These are phyloP conservation scores for Exocentrus adspersus DNA, from an alignment of 2,888 invertebrate species.

Conservation along the genomic window DNA sequence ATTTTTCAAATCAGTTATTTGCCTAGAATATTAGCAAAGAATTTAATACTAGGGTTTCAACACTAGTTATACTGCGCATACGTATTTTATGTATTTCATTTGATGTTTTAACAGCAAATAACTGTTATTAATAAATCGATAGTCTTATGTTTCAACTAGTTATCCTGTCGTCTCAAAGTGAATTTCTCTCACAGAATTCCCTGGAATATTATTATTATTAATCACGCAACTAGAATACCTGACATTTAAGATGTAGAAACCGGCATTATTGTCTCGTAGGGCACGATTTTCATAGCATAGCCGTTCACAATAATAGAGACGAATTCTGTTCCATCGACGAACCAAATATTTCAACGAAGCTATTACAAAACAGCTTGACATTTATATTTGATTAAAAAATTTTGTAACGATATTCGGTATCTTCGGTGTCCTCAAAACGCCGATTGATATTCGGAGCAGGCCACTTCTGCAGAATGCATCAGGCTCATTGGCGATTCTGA, in stretches of 20 bases:
- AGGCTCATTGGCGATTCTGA: too few relatives aligned
- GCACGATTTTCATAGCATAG: conserved; percentile 12
- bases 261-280: conserved; percentile 3
- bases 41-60: too few relatives aligned
- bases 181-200: background rate
- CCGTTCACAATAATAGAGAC: conserved; percentile 1
- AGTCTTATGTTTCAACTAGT: too few relatives aligned
- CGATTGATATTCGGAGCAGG: background rate
- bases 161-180: too few relatives aligned
- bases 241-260: conserved; percentile 17
- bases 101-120: too few relatives aligned
- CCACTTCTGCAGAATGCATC: too few relatives aligned
- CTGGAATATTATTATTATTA: conserved; percentile 2
- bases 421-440: background rate
- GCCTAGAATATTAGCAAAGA: too few relatives aligned
- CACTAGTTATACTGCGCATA: too few relatives aligned
- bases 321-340: background rate
- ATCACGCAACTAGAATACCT: background rate
- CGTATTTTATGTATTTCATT: too few relatives aligned
- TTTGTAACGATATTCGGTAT: background rate
- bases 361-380: background rate
- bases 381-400: background rate
- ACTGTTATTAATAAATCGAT: too few relatives aligned
- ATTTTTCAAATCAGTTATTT: too few relatives aligned
- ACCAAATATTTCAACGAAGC: background rate